Conservation (phyloP, 2,797 vertebrate genomes). For the Enteromius fasciolatus region DNA sequence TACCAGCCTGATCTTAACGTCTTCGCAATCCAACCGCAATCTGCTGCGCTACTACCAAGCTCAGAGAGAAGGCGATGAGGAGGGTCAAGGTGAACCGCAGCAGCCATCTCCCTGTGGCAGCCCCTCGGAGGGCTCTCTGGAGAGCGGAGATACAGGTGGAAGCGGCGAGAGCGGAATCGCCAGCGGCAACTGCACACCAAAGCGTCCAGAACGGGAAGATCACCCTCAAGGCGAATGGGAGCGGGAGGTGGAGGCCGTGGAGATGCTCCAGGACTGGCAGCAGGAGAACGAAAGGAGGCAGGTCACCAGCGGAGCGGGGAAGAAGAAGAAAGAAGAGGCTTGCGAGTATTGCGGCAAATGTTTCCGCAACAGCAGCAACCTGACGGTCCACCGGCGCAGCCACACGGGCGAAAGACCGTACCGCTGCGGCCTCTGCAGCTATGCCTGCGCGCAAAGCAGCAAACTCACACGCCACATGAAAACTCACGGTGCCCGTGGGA, state of each 20-base stretch:
- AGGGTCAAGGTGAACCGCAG: conserved; percentile 72
- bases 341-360: conserved; percentile 79
- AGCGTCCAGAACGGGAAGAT: conserved; percentile 69
- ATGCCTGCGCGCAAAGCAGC: conserved; percentile 88
- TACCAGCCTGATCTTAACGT: conserved; percentile 70
- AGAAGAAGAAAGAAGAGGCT: conserved; percentile 79
- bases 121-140: conserved; percentile 80
- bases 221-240: conserved; percentile 53
- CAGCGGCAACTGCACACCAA: conserved; percentile 82
- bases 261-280: conserved; percentile 76
- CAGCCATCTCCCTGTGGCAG: conserved; percentile 80
- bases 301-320: conserved; percentile 40
- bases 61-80: conserved; percentile 70
- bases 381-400: conserved; percentile 80
- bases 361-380: conserved; percentile 83
- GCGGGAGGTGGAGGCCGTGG: conserved; percentile 65
- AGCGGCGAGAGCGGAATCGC: conserved; percentile 85
- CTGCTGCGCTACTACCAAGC: conserved; percentile 72
- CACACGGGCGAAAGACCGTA: conserved; percentile 89
- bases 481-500: conserved; percentile 79
- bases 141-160: conserved; percentile 81
- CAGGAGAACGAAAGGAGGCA: conserved; percentile 69
- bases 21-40: conserved; percentile 66
- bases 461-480: conserved; percentile 89
- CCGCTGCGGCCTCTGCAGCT: conserved; percentile 83